A percentile compares a stretch with the other conserved stretches of the same genome.
Evolutionary conservation across 1,140 invertebrate genomes (phyloP).

Genomic region (Eriosoma lanigerum): DNA sequence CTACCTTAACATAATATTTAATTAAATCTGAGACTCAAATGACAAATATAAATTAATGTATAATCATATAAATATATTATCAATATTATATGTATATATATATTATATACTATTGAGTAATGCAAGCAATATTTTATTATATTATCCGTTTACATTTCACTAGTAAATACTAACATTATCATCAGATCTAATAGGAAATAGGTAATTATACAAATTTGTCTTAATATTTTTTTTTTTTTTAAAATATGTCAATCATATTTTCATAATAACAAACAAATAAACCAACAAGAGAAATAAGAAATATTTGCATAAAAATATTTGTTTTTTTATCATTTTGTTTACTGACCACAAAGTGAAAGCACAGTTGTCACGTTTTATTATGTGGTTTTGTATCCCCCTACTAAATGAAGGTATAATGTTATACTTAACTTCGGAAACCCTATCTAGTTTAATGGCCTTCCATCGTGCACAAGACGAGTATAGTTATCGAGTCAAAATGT

Average conservation of each 20-base stretch:
- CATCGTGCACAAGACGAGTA: not conserved
- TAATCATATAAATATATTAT: too few relatives aligned
- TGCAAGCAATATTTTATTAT: too few relatives aligned
- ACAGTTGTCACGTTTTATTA: slow-evolving; percentile 35
- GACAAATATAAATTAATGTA: too few relatives aligned
- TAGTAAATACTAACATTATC: too few relatives aligned
- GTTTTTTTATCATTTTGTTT: not conserved
- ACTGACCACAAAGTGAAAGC: slow-evolving; percentile 33
- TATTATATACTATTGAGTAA: too few relatives aligned
- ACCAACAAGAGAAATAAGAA: slow-evolving; percentile 17
- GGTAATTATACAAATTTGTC: too few relatives aligned
- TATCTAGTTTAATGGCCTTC: slow-evolving; percentile 6
- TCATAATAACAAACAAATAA: not conserved
- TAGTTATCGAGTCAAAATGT: not conserved
- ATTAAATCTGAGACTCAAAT: too few relatives aligned
- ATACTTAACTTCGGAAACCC: slow-evolving; percentile 23
- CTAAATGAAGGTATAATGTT: not conserved
- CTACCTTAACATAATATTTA: too few relatives aligned
- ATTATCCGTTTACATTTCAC: too few relatives aligned
- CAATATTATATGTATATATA: too few relatives aligned
- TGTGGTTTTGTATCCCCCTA: slow-evolving; percentile 9
- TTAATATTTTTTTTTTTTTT: too few relatives aligned
- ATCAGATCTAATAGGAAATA: too few relatives aligned
- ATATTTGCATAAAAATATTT: slow-evolving; percentile 23
- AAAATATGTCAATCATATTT: slow-evolving; percentile 1